Conservation (phyloP, 2,797 vertebrate species). For the Peromyscus melanophrys region DNA sequence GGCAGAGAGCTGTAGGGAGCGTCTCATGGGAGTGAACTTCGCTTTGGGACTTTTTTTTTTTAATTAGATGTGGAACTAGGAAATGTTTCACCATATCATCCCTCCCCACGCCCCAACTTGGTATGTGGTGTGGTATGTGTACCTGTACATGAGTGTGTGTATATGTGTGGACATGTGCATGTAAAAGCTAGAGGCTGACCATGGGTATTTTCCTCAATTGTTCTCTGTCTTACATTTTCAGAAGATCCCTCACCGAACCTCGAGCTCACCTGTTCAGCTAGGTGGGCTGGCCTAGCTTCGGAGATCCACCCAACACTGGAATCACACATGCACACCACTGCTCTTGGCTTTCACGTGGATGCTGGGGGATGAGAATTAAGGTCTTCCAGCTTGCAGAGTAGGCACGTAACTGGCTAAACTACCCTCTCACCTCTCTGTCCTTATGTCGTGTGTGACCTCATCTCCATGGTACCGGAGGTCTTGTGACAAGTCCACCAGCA, state of each 20-base stretch:
- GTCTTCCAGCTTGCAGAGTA: neutral
- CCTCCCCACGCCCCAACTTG: neutral
- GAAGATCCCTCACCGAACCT: neutral
- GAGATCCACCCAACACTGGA: neutral
- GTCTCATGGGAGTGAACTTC: neutral
- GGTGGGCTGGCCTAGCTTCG: neutral
- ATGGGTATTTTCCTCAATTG: neutral
- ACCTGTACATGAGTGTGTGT: neutral
- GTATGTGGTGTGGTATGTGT: too few relatives aligned
- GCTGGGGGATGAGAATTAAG: neutral
- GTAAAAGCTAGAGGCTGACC: neutral
- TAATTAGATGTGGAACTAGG: neutral
- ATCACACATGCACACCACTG: neutral
- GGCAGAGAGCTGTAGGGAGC: neutral
- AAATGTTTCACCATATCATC: neutral
- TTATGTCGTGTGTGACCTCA: neutral
- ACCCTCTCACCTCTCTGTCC: neutral
- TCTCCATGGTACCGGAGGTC: neutral
- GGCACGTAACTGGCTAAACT: neutral
- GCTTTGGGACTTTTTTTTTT: neutral
- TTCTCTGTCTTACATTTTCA: neutral
- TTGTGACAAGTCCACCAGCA: neutral
- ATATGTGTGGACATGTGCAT: neutral
- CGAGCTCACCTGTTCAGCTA: neutral
- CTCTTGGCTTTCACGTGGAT: accelerated